phyloP scores from a whole-genome alignment of 2,888 invertebrate species.

The Lampropteryx suffumata region DNA sequence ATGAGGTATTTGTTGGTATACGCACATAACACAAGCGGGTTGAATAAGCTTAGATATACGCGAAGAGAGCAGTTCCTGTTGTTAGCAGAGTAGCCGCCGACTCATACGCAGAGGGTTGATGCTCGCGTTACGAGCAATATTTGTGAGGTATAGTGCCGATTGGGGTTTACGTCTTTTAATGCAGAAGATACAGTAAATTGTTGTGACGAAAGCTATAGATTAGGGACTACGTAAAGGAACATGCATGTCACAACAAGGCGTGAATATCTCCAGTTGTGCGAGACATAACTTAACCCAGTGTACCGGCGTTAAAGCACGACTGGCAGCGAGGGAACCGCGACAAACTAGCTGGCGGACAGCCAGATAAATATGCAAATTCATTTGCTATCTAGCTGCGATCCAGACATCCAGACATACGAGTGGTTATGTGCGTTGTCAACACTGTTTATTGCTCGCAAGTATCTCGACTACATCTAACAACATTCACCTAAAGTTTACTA shows the following conservation, averaged over 20 bases:
- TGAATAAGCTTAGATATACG: conserved; percentile 10
- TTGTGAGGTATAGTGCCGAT: conserved; percentile 10
- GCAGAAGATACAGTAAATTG: too few species aligned
- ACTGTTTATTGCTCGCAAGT: conserved; percentile 40
- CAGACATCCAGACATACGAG: conserved; percentile 46
- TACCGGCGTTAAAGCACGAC: conserved; percentile 37
- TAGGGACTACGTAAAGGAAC: not conserved
- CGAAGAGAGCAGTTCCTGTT: conserved; percentile 9
- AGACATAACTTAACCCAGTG: conserved; percentile 43
- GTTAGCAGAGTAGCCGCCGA: conserved; percentile 10
- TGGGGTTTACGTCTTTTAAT: not conserved
- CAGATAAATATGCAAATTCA: conserved; percentile 70
- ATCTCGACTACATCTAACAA: conserved; percentile 27
- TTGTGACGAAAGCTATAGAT: not conserved
- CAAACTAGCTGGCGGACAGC: conserved; percentile 67
- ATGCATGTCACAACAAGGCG: conserved; percentile 8
- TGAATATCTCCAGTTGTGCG: conserved; percentile 13
- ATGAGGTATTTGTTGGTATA: conserved; percentile 6
- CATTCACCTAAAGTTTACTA: conserved; percentile 16
- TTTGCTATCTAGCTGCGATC: conserved; percentile 59
- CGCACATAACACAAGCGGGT: not conserved
- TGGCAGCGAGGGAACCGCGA: conserved; percentile 44
- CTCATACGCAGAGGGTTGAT: conserved; percentile 18
- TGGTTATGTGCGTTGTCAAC: conserved; percentile 54
- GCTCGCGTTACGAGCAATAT: conserved; percentile 22